Conservation (phyloP, 2,888 invertebrate genomes). For the Zaprionus lineosus region DNA sequence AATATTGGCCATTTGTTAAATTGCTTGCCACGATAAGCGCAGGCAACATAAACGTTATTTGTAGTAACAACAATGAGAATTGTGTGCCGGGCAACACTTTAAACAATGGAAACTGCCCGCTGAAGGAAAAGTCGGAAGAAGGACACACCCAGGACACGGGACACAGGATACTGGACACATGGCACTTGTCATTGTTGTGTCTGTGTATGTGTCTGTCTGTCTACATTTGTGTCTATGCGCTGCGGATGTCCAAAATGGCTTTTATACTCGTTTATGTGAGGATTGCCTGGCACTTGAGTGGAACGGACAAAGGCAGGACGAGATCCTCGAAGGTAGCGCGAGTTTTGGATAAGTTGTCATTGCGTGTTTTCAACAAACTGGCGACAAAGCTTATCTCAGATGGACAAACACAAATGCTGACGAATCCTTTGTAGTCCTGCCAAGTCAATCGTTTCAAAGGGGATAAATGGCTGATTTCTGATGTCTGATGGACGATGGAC, state of each 20-base stretch:
- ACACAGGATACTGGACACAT: slow-evolving; percentile 16
- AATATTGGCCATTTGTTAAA: slow-evolving; percentile 72
- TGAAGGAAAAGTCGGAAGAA: slow-evolving; percentile 5
- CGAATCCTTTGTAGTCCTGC: slow-evolving; percentile 1
- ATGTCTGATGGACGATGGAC: background rate
- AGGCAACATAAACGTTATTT: slow-evolving; percentile 39
- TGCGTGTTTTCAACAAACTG: slow-evolving; percentile 76
- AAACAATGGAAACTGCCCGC: slow-evolving; percentile 62
- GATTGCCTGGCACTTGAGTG: slow-evolving; percentile 37
- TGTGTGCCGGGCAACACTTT: slow-evolving; percentile 70
- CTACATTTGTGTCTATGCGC: slow-evolving; percentile 21
- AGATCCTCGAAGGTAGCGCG: slow-evolving; percentile 51
- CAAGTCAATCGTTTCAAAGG: slow-evolving; percentile 30
- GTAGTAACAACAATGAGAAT: slow-evolving; percentile 57
- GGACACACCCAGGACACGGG: slow-evolving; percentile 30
- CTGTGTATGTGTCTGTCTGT: background rate
- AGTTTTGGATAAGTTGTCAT: slow-evolving; percentile 60
- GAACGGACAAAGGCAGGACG: slow-evolving; percentile 51
- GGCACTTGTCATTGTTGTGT: slow-evolving; percentile 58
- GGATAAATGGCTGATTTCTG: slow-evolving; percentile 1
- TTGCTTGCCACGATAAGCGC: slow-evolving; percentile 66
- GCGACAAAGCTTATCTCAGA: slow-evolving; percentile 73
- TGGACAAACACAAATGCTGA: slow-evolving; percentile 69
- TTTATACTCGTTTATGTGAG: slow-evolving; percentile 31
- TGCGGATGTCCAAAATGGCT: slow-evolving; percentile 52